A percentile compares a stretch with the other conserved stretches of the same genome.
phyloP scores from a whole-genome alignment of 2,888 invertebrate species.

The Dendrolimus houi region DNA sequence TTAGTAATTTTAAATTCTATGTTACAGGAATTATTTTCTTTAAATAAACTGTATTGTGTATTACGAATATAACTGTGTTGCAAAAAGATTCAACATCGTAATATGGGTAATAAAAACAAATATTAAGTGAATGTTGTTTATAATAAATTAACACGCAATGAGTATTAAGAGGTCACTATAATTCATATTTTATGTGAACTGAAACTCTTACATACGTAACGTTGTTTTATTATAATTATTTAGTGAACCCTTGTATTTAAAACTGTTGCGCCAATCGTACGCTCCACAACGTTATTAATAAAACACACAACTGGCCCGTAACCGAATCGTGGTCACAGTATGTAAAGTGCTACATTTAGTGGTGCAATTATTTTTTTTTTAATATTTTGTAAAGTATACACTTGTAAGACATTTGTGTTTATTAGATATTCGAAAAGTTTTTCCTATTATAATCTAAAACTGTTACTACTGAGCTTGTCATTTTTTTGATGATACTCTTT shows the following conservation, averaged over 20 bases:
- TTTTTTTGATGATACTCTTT: too few species aligned
- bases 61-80: too few species aligned
- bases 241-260: slow-evolving; percentile 24
- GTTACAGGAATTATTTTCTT: too few species aligned
- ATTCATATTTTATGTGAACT: slow-evolving; percentile 20
- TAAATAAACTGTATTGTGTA: too few species aligned
- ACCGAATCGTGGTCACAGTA: slow-evolving; percentile 12
- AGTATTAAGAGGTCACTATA: slow-evolving; percentile 5
- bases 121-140: slow-evolving; percentile 1
- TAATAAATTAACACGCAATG: slow-evolving; percentile 6
- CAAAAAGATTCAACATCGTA: too few species aligned
- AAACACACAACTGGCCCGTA: slow-evolving; percentile 35
- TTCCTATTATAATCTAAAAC: too few species aligned
- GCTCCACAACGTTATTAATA: slow-evolving; percentile 37
- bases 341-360: background rate
- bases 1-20: too few species aligned
- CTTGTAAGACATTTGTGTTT: too few species aligned
- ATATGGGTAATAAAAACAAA: background rate
- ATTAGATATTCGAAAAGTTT: too few species aligned
- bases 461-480: too few species aligned
- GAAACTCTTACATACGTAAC: slow-evolving; percentile 15
- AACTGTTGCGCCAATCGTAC: slow-evolving; percentile 22
- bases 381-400: too few species aligned
- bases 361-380: too few species aligned
- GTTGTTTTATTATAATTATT: slow-evolving; percentile 24